These are phyloP conservation scores for Sanderia malayensis DNA, from an alignment of 30 jellyfish, hydroid and myxozoan species.

Conservation along the genomic window DNA sequence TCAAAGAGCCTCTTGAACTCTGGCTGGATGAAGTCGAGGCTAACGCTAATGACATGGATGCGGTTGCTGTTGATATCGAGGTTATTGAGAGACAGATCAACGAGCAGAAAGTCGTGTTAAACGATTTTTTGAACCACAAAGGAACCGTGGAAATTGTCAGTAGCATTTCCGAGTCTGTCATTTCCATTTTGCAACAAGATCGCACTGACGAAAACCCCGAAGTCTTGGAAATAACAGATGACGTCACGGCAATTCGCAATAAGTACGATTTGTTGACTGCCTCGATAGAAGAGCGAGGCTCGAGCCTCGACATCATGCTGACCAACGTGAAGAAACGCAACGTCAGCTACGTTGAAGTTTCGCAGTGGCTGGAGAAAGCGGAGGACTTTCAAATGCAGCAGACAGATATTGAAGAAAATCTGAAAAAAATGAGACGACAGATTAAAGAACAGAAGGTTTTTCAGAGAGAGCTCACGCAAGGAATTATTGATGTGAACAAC, in stretches of 20 bases:
- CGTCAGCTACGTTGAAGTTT: slow-evolving; percentile 53
- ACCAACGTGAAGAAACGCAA: slow-evolving; percentile 79
- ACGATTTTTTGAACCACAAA: slow-evolving; percentile 79
- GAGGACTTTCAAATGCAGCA: slow-evolving; percentile 63
- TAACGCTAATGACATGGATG: slow-evolving; percentile 56
- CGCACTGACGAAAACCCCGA: slow-evolving; percentile 26
- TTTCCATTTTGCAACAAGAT: slow-evolving; percentile 41
- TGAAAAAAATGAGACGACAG: slow-evolving; percentile 42
- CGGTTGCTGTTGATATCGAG: slow-evolving; percentile 76
- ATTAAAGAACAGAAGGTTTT: slow-evolving; percentile 73
- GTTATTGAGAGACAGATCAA: slow-evolving; percentile 69
- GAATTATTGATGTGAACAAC: slow-evolving; percentile 63
- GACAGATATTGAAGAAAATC: slow-evolving; percentile 40
- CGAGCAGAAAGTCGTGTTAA: slow-evolving; percentile 78
- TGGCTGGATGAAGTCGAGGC: slow-evolving; percentile 92
- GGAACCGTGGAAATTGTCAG: slow-evolving; percentile 87
- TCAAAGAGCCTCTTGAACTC: slow-evolving; percentile 76
- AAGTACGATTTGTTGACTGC: slow-evolving; percentile 54
- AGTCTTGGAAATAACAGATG: slow-evolving; percentile 45
- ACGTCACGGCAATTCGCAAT: slow-evolving; percentile 60
- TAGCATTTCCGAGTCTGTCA: slow-evolving; percentile 69
- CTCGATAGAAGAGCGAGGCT: slow-evolving; percentile 80
- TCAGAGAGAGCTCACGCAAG: slow-evolving; percentile 80
- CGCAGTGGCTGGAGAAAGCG: slow-evolving; percentile 90
- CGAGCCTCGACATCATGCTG: slow-evolving; percentile 66